These are phyloP conservation scores for Apogon talboti DNA, from an alignment of 2,797 vertebrate species.

Conservation along the genomic window DNA sequence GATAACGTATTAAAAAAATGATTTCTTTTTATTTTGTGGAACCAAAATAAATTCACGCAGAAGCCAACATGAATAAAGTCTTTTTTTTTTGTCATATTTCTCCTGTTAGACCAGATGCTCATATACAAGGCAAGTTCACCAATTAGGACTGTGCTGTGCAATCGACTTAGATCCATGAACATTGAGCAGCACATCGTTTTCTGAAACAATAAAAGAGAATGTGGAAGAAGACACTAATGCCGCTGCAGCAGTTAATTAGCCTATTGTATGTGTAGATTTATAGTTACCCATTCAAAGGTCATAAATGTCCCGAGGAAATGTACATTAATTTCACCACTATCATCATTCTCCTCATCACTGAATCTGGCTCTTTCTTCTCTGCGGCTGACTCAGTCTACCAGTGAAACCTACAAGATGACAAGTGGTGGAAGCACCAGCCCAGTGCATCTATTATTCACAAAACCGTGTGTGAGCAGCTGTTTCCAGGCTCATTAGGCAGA, in stretches of 20 bases:
- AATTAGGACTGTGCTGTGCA: no score
- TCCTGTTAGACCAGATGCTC: no score
- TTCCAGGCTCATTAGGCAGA: constrained; percentile 74
- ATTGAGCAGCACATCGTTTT: no score
- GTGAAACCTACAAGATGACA: constrained; percentile 44
- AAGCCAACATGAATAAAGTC: no score
- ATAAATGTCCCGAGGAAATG: not conserved
- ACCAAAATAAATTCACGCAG: no score
- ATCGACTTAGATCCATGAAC: no score
- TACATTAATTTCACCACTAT: not conserved
- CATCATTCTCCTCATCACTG: not conserved
- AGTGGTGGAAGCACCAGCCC: constrained; percentile 36
- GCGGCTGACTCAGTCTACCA: constrained; percentile 5
- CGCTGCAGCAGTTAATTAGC: not conserved
- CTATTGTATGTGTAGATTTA: not conserved
- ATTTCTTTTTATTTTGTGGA: no score
- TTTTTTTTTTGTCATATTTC: no score
- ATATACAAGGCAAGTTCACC: no score
- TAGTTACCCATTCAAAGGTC: not conserved
- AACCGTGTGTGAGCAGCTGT: constrained; percentile 72
- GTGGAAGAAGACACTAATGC: no score
- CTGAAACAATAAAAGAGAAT: no score
- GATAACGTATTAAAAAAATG: no score
- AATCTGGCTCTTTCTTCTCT: constrained; percentile 17
- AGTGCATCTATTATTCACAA: constrained; percentile 76